phyloP scores from a whole-genome alignment of 1,140 invertebrate species.

The Nephila pilipes region DNA sequence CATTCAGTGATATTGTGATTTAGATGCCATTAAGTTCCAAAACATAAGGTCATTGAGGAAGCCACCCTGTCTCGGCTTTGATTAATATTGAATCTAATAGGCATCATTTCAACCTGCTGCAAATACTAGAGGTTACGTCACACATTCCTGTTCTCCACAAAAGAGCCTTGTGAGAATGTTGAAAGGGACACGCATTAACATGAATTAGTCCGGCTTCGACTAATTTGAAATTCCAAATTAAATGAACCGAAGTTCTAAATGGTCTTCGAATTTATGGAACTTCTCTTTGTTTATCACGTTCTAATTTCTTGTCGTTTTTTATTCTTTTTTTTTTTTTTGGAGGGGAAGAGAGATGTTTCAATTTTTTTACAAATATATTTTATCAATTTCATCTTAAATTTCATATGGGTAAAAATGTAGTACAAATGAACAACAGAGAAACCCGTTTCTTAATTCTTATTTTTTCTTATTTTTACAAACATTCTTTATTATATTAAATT shows the following conservation, averaged over 20 bases:
- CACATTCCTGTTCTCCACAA: not conserved
- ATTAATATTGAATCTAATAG: not conserved
- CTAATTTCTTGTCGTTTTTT: too few relatives aligned
- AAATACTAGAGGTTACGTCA: not conserved
- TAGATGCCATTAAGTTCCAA: not conserved
- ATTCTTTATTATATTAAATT: too few relatives aligned
- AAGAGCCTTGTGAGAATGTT: not conserved
- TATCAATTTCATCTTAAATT: too few relatives aligned
- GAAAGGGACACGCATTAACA: not conserved
- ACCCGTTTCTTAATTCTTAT: too few relatives aligned
- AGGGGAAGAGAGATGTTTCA: too few relatives aligned
- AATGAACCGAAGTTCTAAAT: not conserved
- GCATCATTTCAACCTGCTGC: not conserved
- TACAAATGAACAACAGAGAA: too few relatives aligned
- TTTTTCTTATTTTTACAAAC: too few relatives aligned
- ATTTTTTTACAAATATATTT: too few relatives aligned
- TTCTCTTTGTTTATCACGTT: not conserved
- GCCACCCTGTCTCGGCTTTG: not conserved
- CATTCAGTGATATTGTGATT: not conserved
- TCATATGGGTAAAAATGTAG: too few relatives aligned
- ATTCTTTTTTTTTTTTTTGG: too few relatives aligned
- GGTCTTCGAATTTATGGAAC: not conserved
- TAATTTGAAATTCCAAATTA: not conserved
- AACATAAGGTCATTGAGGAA: not conserved
- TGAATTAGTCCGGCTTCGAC: not conserved